Evolutionary conservation across 2,113 vertebrate species (phyloP).

Genomic region (Tetrao urogallus): DNA sequence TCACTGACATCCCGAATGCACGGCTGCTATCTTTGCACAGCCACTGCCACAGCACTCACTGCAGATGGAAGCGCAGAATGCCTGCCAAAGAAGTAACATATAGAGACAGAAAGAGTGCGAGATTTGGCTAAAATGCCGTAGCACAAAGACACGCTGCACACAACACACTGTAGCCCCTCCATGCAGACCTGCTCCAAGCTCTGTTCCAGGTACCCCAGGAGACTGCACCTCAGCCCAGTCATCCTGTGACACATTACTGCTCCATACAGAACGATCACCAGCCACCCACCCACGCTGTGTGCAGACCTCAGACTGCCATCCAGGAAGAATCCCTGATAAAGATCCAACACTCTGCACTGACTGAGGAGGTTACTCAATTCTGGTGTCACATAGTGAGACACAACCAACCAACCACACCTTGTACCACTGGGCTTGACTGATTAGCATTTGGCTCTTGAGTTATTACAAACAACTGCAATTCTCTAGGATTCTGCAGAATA

Average conservation of each 20-base stretch:
- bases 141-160: neutral
- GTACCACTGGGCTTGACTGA: neutral
- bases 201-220: neutral
- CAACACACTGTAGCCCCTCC: fast-evolving
- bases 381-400: neutral
- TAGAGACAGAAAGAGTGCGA: neutral
- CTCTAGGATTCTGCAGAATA: neutral
- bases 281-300: neutral
- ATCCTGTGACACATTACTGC: neutral
- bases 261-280: neutral
- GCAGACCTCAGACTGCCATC: neutral
- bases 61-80: neutral
- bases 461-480: neutral
- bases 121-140: neutral
- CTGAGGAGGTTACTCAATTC: neutral
- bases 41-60: neutral
- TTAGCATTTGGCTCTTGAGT: neutral
- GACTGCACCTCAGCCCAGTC: neutral
- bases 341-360: neutral
- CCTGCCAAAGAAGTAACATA: neutral
- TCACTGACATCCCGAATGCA: neutral
- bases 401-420: neutral
- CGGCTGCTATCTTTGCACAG: neutral
- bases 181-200: neutral
- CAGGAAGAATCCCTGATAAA: neutral